Base-by-base conservation (phyloP, 2,797 vertebrate species). In the Hoplostethus mediterraneus region DNA sequence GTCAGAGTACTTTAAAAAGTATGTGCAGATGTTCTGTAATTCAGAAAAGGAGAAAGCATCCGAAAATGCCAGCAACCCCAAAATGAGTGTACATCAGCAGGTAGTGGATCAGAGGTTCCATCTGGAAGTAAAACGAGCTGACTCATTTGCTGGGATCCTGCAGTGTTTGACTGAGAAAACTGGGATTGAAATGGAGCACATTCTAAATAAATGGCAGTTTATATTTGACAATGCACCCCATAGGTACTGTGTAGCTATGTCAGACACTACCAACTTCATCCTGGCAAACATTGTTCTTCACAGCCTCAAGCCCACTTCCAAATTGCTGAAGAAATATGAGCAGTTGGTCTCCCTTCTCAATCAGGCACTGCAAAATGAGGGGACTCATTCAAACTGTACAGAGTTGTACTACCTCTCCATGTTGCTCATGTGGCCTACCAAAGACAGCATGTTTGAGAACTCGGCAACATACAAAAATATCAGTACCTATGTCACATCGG, bases 401-500 rank as follows among this genome's bases (percentile, higher is more conserved):
- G 94, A 95, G 68, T 81, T 93, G 31, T 96, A 95, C 79, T 95
- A 94, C 75, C 82, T 95, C 47, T 90, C 91, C 59, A 93, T 91
- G 48, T 79, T 95, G n/a, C 85, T 96, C 58, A 92, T 96, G 80
- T 95, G 94, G 94, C 94, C 94, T 47, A 80, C 90, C 75, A 80
- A 60, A 63, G 87, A 93, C 71, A 49, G 76, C 67, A 79, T 11
- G n/a, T 48, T 60, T 0, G 68, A 65, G 16, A 63, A 57, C 1
- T 14, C 45, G n/a, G 21, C 11, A 53, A 36, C 91, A 71, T 94
- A 73, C n/a, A 85, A 33, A 79, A 85, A 88, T 77, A 93, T 95
- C 58, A 87, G 74, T 67, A 89, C 60, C 2, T 94, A 90, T 61
- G 0, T 91, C 16, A 42, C 12, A 14, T 11, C 77, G 14, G 67